A percentile compares a stretch with the other conserved stretches of the same genome.
Conservation (phyloP, 2,797 vertebrate genomes). For the Rhyacichthys aspro region DNA sequence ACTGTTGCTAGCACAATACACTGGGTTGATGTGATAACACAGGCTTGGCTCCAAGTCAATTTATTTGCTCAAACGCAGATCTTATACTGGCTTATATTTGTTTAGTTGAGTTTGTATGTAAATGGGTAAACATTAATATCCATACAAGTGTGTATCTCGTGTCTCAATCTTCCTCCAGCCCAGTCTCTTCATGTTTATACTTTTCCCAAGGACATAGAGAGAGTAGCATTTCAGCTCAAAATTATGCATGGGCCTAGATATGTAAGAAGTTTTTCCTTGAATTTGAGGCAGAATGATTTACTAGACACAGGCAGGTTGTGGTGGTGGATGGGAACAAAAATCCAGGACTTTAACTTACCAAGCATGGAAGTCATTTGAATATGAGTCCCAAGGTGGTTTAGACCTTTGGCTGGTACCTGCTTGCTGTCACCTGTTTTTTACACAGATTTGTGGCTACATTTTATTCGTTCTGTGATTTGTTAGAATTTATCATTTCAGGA, state of each 20-base stretch:
- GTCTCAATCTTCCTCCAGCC: constrained; percentile 32
- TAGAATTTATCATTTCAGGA: no score
- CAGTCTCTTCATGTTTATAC: constrained; percentile 6
- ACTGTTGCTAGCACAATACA: constrained; percentile 50
- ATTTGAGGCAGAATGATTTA: not conserved
- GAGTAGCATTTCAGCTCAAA: not conserved
- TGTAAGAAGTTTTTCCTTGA: not conserved
- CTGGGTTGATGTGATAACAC: constrained; percentile 74
- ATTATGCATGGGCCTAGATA: not conserved
- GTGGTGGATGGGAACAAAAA: not conserved
- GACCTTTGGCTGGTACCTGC: no score
- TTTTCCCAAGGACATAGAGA: constrained; percentile 11
- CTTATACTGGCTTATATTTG: constrained; percentile 48
- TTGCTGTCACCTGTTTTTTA: no score
- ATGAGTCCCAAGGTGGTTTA: no score
- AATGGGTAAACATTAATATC: constrained; percentile 65
- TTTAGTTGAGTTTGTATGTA: constrained; percentile 55
- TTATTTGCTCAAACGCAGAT: constrained; percentile 77
- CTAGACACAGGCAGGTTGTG: not conserved
- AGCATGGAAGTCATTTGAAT: no score
- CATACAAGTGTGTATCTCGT: constrained; percentile 32
- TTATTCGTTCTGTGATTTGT: no score
- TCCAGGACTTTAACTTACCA: no score
- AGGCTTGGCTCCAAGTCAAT: constrained; percentile 61
- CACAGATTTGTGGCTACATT: no score